A percentile compares a stretch with the other conserved stretches of the same genome.
phyloP scores from a whole-genome alignment of 2,888 invertebrate species.

The Blera fallax region DNA sequence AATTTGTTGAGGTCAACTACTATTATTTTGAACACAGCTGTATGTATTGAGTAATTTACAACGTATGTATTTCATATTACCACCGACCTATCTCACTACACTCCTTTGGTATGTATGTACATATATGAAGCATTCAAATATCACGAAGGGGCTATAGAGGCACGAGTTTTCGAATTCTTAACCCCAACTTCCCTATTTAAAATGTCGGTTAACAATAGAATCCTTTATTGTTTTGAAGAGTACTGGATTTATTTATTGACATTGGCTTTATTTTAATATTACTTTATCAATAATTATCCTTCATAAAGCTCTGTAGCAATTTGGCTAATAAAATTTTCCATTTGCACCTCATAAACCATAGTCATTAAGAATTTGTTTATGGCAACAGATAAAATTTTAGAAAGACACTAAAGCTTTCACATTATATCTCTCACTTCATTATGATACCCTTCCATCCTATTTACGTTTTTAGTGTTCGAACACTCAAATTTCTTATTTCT shows the following conservation, averaged over 20 bases:
- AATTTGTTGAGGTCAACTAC: too few species aligned
- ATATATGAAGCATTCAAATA: too few species aligned
- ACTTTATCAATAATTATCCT: conserved; percentile 6
- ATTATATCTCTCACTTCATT: conserved; percentile 56
- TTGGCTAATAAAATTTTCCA: conserved; percentile 43
- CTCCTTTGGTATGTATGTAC: too few species aligned
- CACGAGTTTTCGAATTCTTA: too few species aligned
- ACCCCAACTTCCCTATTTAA: not conserved
- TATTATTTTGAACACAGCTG: too few species aligned
- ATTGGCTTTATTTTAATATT: conserved; percentile 18
- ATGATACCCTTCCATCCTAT: conserved; percentile 40
- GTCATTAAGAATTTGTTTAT: conserved; percentile 52
- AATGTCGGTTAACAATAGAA: not conserved
- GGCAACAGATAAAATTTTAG: conserved; percentile 29
- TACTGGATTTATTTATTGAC: conserved; percentile 32
- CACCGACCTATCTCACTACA: too few species aligned
- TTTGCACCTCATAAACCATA: conserved; percentile 61
- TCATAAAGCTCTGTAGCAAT: conserved; percentile 16
- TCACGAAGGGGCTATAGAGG: too few species aligned
- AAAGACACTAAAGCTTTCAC: conserved; percentile 57
- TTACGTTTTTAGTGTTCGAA: conserved; percentile 31
- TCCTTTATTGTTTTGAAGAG: not conserved
- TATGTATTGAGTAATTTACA: too few species aligned
- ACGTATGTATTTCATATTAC: too few species aligned
- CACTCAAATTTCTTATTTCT: conserved; percentile 22